These are phyloP conservation scores for Sebastes iracundus DNA, from an alignment of 2,797 vertebrate genomes.

Conservation along the genomic window DNA sequence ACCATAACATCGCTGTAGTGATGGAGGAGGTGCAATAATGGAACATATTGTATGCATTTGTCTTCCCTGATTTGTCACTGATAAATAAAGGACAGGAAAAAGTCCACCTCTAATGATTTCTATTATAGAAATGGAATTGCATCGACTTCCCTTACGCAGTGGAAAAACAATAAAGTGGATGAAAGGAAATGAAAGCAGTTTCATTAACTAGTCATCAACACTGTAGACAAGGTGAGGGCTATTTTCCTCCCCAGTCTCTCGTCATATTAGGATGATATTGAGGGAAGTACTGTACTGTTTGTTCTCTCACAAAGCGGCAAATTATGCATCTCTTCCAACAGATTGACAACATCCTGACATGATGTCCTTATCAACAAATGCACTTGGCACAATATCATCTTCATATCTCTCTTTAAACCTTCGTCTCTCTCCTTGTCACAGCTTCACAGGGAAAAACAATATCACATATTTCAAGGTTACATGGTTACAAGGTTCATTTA, in stretches of 20 bases:
- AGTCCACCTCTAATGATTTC: conserved; percentile 21
- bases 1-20: background rate
- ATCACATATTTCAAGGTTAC: background rate
- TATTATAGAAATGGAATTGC: conserved; percentile 37
- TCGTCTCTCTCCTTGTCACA: background rate
- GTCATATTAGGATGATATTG: conserved; percentile 26
- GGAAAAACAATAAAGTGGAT: conserved; percentile 42
- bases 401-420: background rate
- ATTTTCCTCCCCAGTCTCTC: conserved; percentile 24
- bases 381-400: background rate
- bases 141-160: conserved; percentile 1
- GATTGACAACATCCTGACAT: conserved; percentile 29
- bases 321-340: conserved; percentile 36
- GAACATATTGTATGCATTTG: conserved; percentile 5
- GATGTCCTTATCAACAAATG: conserved; percentile 25
- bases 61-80: conserved; percentile 3
- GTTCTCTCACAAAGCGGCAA: conserved; percentile 32
- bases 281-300: conserved; percentile 26
- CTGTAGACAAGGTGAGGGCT: conserved; percentile 1
- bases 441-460: conserved; percentile 1
- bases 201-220: conserved; percentile 52
- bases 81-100: conserved; percentile 30
- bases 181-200: conserved; percentile 61
- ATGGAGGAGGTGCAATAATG: background rate
- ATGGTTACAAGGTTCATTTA: background rate